Conservation (phyloP, 2,888 invertebrate species). For the Mimumesa dahlbomi region DNA sequence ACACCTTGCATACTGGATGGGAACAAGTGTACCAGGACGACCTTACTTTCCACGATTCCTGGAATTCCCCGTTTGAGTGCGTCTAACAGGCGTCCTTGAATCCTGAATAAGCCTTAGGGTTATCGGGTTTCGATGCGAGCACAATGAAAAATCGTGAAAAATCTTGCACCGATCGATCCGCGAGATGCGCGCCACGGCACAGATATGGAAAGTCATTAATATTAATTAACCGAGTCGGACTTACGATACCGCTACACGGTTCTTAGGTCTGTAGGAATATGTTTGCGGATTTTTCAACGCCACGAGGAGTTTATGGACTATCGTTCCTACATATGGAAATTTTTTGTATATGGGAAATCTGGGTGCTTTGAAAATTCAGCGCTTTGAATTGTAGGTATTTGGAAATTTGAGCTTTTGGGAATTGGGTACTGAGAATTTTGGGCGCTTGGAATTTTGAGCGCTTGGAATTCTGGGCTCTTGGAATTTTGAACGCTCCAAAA, state of each 20-base stretch:
- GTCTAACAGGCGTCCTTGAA: conserved; percentile 29
- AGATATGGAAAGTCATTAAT: conserved; percentile 9
- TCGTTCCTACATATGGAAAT: too few species aligned
- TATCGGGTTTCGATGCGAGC: conserved; percentile 12
- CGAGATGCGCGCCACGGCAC: neutral
- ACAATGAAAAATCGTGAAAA: neutral
- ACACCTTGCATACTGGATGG: neutral
- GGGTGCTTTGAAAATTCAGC: too few species aligned
- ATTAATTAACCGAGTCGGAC: conserved; percentile 10
- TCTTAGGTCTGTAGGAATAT: too few species aligned
- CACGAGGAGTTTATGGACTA: too few species aligned
- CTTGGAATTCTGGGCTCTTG: too few species aligned
- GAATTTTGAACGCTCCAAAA: too few species aligned
- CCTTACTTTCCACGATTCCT: conserved; percentile 58
- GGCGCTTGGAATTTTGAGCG: too few species aligned
- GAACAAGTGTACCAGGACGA: conserved; percentile 24
- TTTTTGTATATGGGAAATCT: too few species aligned
- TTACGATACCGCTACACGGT: neutral
- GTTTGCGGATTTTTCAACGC: too few species aligned
- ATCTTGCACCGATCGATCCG: neutral
- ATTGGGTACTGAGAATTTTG: too few species aligned
- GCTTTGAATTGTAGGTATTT: too few species aligned
- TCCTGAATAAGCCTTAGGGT: conserved; percentile 11
- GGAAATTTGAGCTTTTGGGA: too few species aligned
- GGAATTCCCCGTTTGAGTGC: conserved; percentile 28